Percentiles rank a stretch among this genome's conserved stretches.
These are phyloP conservation scores for Holothuria glaberrima DNA, from an alignment of 35 echinoderm and acorn worm genomes.

Conservation along the genomic window DNA sequence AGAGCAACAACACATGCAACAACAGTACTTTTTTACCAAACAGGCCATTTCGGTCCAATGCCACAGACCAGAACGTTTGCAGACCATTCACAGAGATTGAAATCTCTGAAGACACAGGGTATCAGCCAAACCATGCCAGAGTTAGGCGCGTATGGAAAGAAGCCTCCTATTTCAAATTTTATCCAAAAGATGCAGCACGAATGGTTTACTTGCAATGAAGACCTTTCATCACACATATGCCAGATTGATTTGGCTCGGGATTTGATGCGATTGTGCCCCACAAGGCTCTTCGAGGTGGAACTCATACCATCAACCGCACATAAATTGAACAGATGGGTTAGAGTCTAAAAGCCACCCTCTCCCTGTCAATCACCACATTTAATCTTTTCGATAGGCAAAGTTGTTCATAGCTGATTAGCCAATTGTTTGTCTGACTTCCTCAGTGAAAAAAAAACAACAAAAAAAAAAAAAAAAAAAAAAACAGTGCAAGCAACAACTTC, in stretches of 20 bases:
- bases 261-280: slow-evolving; percentile 15
- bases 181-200: slow-evolving; percentile 35
- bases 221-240: not conserved
- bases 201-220: slow-evolving; percentile 28
- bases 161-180: not conserved
- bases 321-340: too few relatives aligned
- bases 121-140: slow-evolving; percentile 34
- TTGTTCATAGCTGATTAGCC: too few relatives aligned
- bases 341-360: too few relatives aligned
- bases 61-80: slow-evolving; percentile 1
- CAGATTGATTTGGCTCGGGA: slow-evolving; percentile 24
- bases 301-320: slow-evolving; percentile 1
- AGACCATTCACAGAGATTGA: slow-evolving; percentile 38
- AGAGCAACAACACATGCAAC: slow-evolving; percentile 63
- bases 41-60: slow-evolving; percentile 37
- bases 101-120: not conserved
- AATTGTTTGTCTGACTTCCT: too few relatives aligned
- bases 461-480: too few relatives aligned
- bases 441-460: too few relatives aligned
- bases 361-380: too few relatives aligned
- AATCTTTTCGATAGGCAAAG: too few relatives aligned
- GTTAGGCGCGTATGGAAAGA: slow-evolving; percentile 37
- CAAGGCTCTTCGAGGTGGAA: slow-evolving; percentile 34
- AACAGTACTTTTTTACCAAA: slow-evolving; percentile 45
- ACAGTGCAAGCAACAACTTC: too few relatives aligned